A percentile compares a stretch with the other conserved stretches of the same genome.
Evolutionary conservation across 1,140 invertebrate genomes (phyloP).

Genomic region (Pogonognathellus flavescens): DNA sequence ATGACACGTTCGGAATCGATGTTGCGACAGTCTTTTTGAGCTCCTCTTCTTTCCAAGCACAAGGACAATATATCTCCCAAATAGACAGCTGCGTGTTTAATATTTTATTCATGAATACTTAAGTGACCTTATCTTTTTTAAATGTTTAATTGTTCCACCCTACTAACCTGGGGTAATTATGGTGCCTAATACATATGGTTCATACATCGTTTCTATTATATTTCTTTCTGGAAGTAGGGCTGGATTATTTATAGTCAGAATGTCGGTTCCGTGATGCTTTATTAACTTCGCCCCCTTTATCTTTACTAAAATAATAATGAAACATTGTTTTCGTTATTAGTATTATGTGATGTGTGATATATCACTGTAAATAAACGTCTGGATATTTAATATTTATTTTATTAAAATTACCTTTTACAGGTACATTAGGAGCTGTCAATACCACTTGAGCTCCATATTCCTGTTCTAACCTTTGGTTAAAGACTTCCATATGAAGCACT

Average conservation of each 20-base stretch:
- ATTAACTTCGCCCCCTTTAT: slow-evolving; percentile 78
- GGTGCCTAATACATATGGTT: slow-evolving; percentile 90
- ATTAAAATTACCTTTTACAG: slow-evolving; percentile 79
- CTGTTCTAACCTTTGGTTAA: slow-evolving; percentile 92
- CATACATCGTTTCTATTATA: slow-evolving; percentile 82
- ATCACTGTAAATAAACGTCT: too few relatives aligned
- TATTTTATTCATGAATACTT: too few relatives aligned
- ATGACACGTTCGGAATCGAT: slow-evolving; percentile 88
- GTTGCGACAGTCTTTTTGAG: slow-evolving; percentile 80
- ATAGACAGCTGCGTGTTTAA: slow-evolving; percentile 75
- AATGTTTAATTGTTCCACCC: too few relatives aligned
- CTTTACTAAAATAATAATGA: slow-evolving; percentile 74
- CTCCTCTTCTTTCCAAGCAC: slow-evolving; percentile 84
- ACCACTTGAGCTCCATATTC: slow-evolving; percentile 92
- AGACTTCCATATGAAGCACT: slow-evolving; percentile 95
- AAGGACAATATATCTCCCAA: slow-evolving; percentile 79
- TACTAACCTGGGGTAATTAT: slow-evolving; percentile 85
- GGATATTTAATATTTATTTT: too few relatives aligned
- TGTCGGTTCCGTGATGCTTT: slow-evolving; percentile 78
- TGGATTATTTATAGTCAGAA: slow-evolving; percentile 88
- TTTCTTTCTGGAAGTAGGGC: slow-evolving; percentile 79
- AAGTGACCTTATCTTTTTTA: too few relatives aligned
- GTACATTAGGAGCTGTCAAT: slow-evolving; percentile 93
- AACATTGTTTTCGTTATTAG: too few relatives aligned
- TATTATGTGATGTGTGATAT: not conserved